Evolutionary conservation across 2,888 invertebrate species (phyloP).

Genomic region (Synergus gifuensis): DNA sequence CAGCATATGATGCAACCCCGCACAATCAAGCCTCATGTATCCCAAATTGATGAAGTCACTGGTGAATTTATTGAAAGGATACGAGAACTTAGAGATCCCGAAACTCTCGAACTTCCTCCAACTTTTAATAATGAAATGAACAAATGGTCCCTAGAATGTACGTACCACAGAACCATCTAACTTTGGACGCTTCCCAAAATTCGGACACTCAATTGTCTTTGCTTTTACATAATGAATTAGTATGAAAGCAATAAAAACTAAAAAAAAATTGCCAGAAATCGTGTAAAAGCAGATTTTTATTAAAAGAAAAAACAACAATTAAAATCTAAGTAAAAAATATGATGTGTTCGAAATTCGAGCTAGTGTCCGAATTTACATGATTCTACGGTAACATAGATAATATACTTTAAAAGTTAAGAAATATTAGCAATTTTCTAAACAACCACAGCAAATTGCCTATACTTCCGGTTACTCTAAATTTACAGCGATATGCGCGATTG

Average conservation of each 20-base stretch:
- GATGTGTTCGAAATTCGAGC: too few relatives aligned
- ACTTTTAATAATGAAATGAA: conserved; percentile 86
- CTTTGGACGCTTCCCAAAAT: too few relatives aligned
- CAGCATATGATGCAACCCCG: conserved; percentile 90
- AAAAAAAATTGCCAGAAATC: too few relatives aligned
- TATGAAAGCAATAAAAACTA: too few relatives aligned
- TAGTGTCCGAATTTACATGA: too few relatives aligned
- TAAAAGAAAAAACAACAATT: too few relatives aligned
- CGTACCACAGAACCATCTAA: conserved; percentile 73
- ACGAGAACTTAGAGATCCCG: conserved; percentile 76
- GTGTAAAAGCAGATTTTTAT: too few relatives aligned
- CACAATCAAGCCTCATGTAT: conserved; percentile 87
- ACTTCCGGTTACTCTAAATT: conserved; percentile 45
- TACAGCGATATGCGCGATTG: conserved; percentile 89
- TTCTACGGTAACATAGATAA: too few relatives aligned
- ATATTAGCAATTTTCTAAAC: not conserved
- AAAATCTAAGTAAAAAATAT: too few relatives aligned
- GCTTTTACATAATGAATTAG: too few relatives aligned
- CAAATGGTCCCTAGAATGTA: conserved; percentile 91
- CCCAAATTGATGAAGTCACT: conserved; percentile 86
- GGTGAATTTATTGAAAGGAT: conserved; percentile 85
- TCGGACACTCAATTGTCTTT: too few relatives aligned
- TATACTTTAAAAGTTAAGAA: not conserved
- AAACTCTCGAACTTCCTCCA: conserved; percentile 82
- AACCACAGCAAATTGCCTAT: not conserved